Conservation (phyloP, 2,113 vertebrate genomes). For the Nansenia antarctica region DNA sequence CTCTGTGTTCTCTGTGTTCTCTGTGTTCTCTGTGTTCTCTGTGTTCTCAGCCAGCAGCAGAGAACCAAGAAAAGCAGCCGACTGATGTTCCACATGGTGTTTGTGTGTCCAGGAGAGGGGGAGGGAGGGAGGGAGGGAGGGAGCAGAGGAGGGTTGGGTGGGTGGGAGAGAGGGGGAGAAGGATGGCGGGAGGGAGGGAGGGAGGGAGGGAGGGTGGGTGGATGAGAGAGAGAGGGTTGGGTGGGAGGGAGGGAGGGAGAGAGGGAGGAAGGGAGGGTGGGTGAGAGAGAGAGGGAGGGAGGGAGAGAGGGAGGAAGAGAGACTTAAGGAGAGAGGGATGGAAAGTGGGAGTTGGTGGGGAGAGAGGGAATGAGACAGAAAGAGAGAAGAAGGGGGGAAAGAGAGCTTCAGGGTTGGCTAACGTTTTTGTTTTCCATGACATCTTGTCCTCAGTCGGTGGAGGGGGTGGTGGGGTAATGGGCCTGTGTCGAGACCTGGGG, state of each 20-base stretch:
- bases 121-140: neutral
- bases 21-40: constrained; percentile 31
- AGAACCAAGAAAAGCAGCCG: constrained; percentile 47
- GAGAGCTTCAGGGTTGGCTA: too few relatives aligned
- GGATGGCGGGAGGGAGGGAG: too few relatives aligned
- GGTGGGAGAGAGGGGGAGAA: neutral
- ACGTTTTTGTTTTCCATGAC: too few relatives aligned
- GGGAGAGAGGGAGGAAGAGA: neutral
- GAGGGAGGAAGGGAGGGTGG: neutral
- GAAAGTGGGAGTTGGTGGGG: too few relatives aligned
- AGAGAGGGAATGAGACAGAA: neutral
- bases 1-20: constrained; percentile 43
- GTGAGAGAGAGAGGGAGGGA: too few relatives aligned
- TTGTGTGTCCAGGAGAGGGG: constrained; percentile 1
- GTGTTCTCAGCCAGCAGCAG: constrained; percentile 52
- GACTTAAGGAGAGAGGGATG: neutral
- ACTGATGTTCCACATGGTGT: constrained; percentile 36
- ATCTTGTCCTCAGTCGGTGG: too few relatives aligned
- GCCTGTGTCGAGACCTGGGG: neutral
- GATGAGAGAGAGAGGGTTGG: neutral
- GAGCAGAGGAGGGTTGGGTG: neutral
- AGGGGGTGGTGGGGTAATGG: too few relatives aligned
- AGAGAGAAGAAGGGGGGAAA: neutral
- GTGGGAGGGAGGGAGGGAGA: neutral
- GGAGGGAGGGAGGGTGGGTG: too few relatives aligned